Conservation (phyloP, 37 sponge, comb jelly and placozoan species). For the Ianthella basta region DNA sequence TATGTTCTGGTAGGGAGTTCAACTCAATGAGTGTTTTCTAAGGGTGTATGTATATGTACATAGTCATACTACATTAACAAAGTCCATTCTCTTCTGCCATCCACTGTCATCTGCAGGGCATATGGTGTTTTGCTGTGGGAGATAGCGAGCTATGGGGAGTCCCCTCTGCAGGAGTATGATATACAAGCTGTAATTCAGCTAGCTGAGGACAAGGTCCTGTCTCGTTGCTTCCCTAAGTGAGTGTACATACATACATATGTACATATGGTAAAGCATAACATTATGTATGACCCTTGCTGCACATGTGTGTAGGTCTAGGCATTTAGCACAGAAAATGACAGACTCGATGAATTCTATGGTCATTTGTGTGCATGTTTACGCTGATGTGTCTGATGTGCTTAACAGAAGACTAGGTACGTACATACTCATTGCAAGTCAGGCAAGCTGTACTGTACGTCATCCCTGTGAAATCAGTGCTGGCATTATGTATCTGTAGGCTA, state of each 20-base stretch:
- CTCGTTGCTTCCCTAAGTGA: conserved; percentile 15
- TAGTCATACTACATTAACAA: too few species aligned
- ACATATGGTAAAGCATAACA: not conserved
- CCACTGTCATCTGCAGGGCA: conserved; percentile 36
- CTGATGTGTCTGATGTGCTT: not conserved
- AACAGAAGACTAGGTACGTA: too few species aligned
- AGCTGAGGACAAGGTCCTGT: conserved; percentile 33
- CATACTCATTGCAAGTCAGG: too few species aligned
- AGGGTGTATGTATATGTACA: too few species aligned
- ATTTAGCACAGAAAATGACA: not conserved
- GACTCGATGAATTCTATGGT: not conserved
- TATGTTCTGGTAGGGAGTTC: too few species aligned
- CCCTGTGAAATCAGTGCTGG: too few species aligned
- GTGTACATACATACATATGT: not conserved
- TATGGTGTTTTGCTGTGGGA: conserved; percentile 78
- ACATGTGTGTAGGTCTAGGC: not conserved
- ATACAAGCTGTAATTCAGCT: conserved; percentile 42
- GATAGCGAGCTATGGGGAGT: conserved; percentile 56
- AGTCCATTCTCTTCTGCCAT: too few species aligned
- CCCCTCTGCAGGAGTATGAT: conserved; percentile 29
- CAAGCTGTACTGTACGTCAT: too few species aligned
- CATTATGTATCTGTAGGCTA: too few species aligned
- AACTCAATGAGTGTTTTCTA: too few species aligned
- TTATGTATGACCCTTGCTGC: not conserved
- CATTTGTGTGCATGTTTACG: not conserved